Percentiles rank a stretch among this genome's conserved stretches.
Evolutionary conservation across 1,140 invertebrate species (phyloP).

Genomic region (Trichonephila clavata): DNA sequence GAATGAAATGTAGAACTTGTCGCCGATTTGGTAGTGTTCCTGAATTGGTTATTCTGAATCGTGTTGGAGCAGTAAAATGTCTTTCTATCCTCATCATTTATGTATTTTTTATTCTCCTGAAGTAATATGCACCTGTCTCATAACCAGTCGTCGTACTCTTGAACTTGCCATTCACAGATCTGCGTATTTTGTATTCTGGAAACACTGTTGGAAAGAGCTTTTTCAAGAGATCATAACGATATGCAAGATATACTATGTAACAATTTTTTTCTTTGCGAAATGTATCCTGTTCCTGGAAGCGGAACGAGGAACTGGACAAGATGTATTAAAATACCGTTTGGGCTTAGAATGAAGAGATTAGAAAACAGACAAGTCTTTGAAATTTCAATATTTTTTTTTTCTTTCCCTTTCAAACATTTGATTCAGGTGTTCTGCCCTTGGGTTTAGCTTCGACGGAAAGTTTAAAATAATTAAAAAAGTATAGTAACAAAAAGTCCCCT

Average conservation of each 20-base stretch:
- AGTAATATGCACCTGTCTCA: background rate
- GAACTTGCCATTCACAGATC: slow-evolving; percentile 14
- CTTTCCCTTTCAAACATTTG: background rate
- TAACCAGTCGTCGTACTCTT: background rate
- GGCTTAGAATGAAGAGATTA: background rate
- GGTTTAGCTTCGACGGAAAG: no score
- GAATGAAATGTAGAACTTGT: background rate
- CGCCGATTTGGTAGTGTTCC: background rate
- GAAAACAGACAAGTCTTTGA: background rate
- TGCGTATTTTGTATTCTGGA: background rate
- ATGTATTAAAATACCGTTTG: slow-evolving; percentile 15
- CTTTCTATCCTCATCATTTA: background rate
- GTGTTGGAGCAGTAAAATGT: background rate
- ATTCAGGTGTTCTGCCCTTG: no score
- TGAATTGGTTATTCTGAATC: slow-evolving; percentile 10
- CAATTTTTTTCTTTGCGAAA: background rate
- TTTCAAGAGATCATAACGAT: slow-evolving; percentile 29
- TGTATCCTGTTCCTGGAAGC: background rate
- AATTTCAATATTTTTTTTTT: background rate
- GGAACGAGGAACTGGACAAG: background rate
- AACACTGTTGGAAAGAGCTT: background rate
- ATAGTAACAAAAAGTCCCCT: background rate
- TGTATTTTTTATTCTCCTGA: background rate
- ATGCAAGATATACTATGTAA: slow-evolving; percentile 44
- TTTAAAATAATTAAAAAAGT: background rate